Base-by-base conservation (phyloP, 1,140 invertebrate species). In the Nasonia vitripennis region DNA sequence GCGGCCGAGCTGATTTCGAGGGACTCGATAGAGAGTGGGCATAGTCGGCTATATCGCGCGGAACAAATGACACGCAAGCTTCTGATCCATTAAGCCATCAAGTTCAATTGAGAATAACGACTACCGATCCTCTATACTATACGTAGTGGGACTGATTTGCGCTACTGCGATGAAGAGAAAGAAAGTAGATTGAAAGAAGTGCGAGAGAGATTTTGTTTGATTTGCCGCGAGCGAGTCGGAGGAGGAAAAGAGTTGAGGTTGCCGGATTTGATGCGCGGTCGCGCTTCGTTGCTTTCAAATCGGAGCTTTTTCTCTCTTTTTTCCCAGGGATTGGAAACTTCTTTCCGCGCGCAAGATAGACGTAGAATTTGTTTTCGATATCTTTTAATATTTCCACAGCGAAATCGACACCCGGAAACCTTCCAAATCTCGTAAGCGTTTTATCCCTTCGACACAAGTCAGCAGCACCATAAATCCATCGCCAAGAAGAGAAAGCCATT, bases 41-140 rank as follows among this genome's bases (percentile, higher is more conserved):
- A 41, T 45, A 62, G 55, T 62, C 20, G 20, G 7, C 55, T 62
- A 17, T 62, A 20, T 51, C 34, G 34, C 34, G 37, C 17, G 41
- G 75, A 84, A 84, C 62, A 84, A 84, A 78, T 78, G 75, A 83
- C 55, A 83, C 51, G 81, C 68, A 78, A 78, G 67, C 71, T 85
- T 85, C 84, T 81, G 31, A 51, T 67, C 71, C 71, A 85, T 85
- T 85, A 85, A 85, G 9, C 84, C 84, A 85, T 85, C 51, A 81
- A 77, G 70, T 81, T 81, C 81, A 85, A 85, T 85, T 85, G 79
- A 81, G 55, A 85, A 77, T 81, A 85, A 81, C 77, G 77, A 79
- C 45, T 68, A n/a, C 11, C 48, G 31, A 55, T 9, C 9, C 41
- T 45, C 71, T 71, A 6, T 62, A 62, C 17, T 4, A 14, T 62